Evolutionary conservation across 2,888 invertebrate genomes (phyloP).

Genomic region (Lepetodrilus schrolli): DNA sequence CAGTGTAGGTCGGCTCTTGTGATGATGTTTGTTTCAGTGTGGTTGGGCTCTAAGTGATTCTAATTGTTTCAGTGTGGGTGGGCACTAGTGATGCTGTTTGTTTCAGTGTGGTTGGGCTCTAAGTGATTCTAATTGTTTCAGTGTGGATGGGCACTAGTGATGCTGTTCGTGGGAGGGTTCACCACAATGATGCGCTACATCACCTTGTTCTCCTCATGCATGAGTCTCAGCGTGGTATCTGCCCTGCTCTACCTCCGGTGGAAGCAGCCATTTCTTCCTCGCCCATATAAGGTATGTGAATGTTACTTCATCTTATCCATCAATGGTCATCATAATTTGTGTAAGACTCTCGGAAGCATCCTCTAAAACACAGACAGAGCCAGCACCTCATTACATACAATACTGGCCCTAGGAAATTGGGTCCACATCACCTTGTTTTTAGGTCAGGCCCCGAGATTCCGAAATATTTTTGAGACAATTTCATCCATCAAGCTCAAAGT

Average conservation of each 20-base stretch:
- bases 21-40: neutral
- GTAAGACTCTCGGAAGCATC: no score
- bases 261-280: slow-evolving; percentile 36
- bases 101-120: no score
- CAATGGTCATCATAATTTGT: no score
- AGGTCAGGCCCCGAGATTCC: neutral
- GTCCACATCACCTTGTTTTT: neutral
- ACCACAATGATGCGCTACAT: slow-evolving; percentile 39
- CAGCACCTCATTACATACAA: no score
- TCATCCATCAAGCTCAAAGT: neutral
- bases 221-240: slow-evolving; percentile 37
- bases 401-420: no score
- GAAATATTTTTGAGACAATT: no score
- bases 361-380: no score
- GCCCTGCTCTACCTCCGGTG: slow-evolving; percentile 45
- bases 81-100: slow-evolving; percentile 36
- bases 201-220: slow-evolving; percentile 38
- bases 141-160: slow-evolving; percentile 33
- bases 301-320: no score
- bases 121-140: neutral
- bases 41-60: neutral
- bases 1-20: neutral
- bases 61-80: neutral
- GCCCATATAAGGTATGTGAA: slow-evolving; percentile 51
- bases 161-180: slow-evolving; percentile 38